Conservation (phyloP, 2,888 invertebrate genomes). For the Plagiodera versicolora region DNA sequence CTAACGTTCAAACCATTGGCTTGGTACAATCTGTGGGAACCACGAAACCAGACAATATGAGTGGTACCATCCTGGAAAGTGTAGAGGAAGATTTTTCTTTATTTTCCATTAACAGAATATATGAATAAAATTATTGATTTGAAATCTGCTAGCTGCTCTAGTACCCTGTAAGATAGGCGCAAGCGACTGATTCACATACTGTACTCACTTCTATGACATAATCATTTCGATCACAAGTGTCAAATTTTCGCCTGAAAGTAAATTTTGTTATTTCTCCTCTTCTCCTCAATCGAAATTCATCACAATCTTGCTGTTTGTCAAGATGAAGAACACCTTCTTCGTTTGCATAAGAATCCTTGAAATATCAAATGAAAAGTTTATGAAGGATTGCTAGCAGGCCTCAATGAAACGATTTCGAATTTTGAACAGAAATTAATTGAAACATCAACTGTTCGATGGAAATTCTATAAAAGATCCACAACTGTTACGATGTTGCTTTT, state of each 20-base stretch:
- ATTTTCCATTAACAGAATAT: too few species aligned
- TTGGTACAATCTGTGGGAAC: conserved; percentile 71
- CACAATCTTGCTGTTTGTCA: conserved; percentile 77
- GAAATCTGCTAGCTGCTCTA: too few species aligned
- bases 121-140: too few species aligned
- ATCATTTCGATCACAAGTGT: conserved; percentile 79
- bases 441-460: too few species aligned
- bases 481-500: too few species aligned
- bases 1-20: conserved; percentile 66
- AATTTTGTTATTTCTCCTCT: conserved; percentile 64
- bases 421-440: too few species aligned
- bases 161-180: too few species aligned
- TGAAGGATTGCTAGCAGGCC: too few species aligned
- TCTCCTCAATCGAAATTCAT: conserved; percentile 58
- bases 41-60: conserved; percentile 83
- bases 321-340: conserved; percentile 65
- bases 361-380: not conserved
- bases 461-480: too few species aligned
- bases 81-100: too few species aligned
- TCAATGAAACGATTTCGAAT: too few species aligned
- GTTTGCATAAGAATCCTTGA: conserved; percentile 74
- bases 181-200: too few species aligned
- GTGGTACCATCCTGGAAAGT: conserved; percentile 83
- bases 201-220: conserved; percentile 72
- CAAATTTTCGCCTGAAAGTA: conserved; percentile 77